Evolutionary conservation across 2,113 vertebrate genomes (phyloP), one percentile per base, ranked within the genome.

Genomic region (Willisornis vidua): DNA sequence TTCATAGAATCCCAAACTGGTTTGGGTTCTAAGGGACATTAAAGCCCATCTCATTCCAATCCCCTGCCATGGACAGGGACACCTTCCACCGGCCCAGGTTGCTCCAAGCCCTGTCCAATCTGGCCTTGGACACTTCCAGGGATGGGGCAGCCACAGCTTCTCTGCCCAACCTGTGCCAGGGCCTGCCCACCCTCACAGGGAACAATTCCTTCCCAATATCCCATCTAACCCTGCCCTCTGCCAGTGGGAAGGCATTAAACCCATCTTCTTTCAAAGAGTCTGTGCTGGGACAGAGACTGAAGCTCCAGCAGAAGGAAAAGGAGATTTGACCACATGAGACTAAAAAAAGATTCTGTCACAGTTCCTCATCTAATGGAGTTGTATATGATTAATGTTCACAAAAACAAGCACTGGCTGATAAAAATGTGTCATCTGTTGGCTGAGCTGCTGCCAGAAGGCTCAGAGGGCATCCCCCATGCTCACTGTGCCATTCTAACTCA

Each of bases 21-120:
- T 39, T 46, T 70, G 25, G 28, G 6, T n/a, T 54, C 8, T 49
- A 17, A 59, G 14, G 6, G 12, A 46, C 39, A 18, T 41, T 16
- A 62, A 78, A 70, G 9, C 4, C 1, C 39, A 61, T 10, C 14
- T 1, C 0, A 6, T 61, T 0, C 46, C 54, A 26, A 26, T 1
- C 10, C 25, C 18, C 46, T 70, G 26, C 74, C 14, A 29, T 6
- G 4, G 33, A 17, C n/a, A 65, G 41, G 23, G 39, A 48, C 65
- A 54, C 18, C n/a, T 71, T 0, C 39, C 28, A 54, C 55, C 5
- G 0, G 0, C 48, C 41, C 39, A 87, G 55, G 15, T 0, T 5
- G 2, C 57, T 71, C 65, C n/a, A 16, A 62, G 9, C 28, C 12
- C 28, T 0, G 0, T 26, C 39, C 33, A 86, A 0, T 26, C 55